Conservation (phyloP, 2,888 invertebrate genomes). For the Dichetophora obliterata region DNA sequence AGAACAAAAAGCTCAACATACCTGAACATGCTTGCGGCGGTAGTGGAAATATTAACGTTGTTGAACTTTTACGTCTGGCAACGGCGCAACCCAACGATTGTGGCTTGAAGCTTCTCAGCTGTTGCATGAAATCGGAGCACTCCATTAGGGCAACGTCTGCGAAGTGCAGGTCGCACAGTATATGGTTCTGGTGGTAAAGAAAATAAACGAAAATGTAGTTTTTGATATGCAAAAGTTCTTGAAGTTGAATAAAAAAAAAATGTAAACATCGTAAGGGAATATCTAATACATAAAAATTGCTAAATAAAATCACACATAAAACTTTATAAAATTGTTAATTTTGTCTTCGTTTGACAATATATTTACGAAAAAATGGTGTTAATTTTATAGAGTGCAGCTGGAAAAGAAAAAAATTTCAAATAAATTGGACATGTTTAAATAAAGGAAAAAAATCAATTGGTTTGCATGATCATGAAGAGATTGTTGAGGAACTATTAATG, state of each 20-base stretch:
- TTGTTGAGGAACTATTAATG: no score
- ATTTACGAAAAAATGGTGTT: no score
- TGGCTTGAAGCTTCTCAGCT: constrained; percentile 94
- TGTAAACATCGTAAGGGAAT: no score
- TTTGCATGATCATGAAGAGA: no score
- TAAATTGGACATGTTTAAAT: no score
- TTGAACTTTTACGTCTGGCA: constrained; percentile 92
- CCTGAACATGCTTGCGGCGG: constrained; percentile 96
- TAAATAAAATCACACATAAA: not conserved
- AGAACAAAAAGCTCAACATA: constrained; percentile 67
- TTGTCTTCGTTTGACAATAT: no score
- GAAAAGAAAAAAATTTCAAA: no score
- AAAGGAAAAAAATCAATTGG: no score
- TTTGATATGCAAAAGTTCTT: not conserved
- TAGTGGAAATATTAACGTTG: constrained; percentile 92
- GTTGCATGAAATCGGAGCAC: constrained; percentile 97
- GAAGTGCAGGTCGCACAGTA: constrained; percentile 95
- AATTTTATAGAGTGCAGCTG: no score
- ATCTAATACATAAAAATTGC: not conserved
- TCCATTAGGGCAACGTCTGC: constrained; percentile 97
- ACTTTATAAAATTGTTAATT: no score
- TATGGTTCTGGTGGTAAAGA: constrained; percentile 78
- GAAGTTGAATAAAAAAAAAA: not conserved
- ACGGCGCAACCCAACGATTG: constrained; percentile 96
- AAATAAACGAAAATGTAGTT: constrained; percentile 16